Conservation (phyloP, 2,113 vertebrate genomes). For the Solenodon paradoxus region DNA sequence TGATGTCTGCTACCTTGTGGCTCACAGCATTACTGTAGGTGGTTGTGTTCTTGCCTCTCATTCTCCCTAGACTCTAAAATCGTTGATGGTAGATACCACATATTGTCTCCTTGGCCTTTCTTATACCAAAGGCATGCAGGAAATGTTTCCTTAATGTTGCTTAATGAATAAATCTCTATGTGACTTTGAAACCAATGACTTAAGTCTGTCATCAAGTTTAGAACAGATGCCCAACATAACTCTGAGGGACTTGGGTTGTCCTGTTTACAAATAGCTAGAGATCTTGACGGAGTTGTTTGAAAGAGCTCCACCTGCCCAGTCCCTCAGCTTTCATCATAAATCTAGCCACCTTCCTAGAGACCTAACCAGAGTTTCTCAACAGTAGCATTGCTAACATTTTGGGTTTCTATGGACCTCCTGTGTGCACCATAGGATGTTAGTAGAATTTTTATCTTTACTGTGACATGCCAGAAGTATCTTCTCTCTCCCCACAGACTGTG, state of each 20-base stretch:
- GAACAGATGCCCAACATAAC: neutral
- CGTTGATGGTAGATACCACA: neutral
- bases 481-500: neutral
- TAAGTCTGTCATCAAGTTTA: neutral
- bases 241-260: neutral
- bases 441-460: neutral
- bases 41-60: neutral
- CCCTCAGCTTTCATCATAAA: neutral
- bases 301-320: neutral
- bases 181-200: neutral
- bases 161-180: neutral
- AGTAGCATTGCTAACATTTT: neutral
- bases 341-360: neutral
- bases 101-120: neutral
- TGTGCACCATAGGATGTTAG: neutral
- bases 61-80: neutral
- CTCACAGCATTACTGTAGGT: neutral
- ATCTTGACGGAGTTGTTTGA: neutral
- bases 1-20: neutral
- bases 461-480: neutral
- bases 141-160: conserved; percentile 18
- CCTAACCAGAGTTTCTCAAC: neutral
- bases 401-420: neutral
- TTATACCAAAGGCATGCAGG: neutral
- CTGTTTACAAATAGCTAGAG: neutral